Evolutionary conservation across 2,888 invertebrate genomes (phyloP).

Genomic region (Piscicola geometra): DNA sequence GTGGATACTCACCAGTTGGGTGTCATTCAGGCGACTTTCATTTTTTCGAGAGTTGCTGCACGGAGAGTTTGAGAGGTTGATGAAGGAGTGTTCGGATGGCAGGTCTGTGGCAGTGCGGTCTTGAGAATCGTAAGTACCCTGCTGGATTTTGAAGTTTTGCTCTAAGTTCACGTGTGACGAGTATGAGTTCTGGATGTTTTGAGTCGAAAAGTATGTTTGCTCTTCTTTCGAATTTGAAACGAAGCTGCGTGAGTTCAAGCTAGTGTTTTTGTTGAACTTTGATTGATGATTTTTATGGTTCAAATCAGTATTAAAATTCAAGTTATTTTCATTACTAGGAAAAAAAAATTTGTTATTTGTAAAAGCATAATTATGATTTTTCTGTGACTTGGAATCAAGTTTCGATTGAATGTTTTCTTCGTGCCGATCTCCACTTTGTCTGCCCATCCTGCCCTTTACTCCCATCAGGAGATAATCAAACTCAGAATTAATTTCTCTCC

Average conservation of each 20-base stretch:
- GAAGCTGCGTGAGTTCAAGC: background rate
- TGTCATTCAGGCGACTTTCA: constrained; percentile 42
- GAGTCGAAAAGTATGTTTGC: no score
- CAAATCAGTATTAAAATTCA: no score
- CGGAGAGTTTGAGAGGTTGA: constrained; percentile 14
- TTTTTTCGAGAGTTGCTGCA: constrained; percentile 43
- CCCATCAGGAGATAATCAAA: constrained; percentile 40
- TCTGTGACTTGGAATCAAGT: no score
- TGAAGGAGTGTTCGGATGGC: background rate
- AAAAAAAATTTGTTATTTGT: no score
- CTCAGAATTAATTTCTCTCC: constrained; percentile 42
- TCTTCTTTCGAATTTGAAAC: background rate
- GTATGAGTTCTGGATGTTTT: background rate
- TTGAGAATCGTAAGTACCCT: background rate
- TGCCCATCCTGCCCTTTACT: constrained; percentile 31
- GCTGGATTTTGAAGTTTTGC: background rate
- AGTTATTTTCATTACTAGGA: no score
- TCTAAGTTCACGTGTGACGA: no score
- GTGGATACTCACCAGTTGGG: constrained; percentile 38
- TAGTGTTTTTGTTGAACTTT: background rate
- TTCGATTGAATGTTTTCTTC: background rate
- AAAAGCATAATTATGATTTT: no score
- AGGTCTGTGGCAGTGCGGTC: background rate
- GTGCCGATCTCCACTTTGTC: background rate
- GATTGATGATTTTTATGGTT: no score